phyloP scores from a whole-genome alignment of 2,888 invertebrate genomes.

The Agonopterix heracliana region DNA sequence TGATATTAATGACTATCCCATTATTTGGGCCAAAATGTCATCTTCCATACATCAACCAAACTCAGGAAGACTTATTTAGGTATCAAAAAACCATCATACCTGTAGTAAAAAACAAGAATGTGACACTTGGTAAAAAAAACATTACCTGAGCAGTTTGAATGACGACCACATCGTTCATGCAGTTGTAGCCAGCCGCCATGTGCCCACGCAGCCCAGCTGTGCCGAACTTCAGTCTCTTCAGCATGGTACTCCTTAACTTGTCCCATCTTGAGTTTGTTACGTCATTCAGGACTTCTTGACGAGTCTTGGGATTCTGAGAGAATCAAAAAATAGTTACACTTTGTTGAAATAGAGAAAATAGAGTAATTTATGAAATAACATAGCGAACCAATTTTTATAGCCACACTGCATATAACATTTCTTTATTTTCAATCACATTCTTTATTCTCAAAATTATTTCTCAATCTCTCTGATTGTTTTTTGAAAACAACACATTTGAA shows the following conservation, averaged over 20 bases:
- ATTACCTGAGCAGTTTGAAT: constrained; percentile 92
- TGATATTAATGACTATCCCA: no score
- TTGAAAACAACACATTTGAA: no score
- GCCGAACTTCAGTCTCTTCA: constrained; percentile 87
- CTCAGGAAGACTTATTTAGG: no score
- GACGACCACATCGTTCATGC: constrained; percentile 97
- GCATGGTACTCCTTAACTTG: constrained; percentile 78
- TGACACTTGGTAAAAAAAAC: no score
- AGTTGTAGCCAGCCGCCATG: constrained; percentile 95
- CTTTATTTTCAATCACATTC: no score
- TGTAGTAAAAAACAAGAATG: no score
- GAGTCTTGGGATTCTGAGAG: constrained; percentile 78
- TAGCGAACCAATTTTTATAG: neutral
- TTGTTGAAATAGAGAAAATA: neutral
- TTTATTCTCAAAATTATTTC: no score
- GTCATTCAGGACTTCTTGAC: constrained; percentile 78
- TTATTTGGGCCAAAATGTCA: no score
- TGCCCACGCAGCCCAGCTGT: constrained; percentile 94
- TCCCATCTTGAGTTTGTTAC: constrained; percentile 73
- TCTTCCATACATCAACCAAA: no score
- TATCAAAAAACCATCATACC: no score
- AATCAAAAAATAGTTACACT: no score
- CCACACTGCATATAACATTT: neutral
- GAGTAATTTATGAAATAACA: neutral
- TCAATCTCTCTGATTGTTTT: no score